These are phyloP conservation scores for Chromoteleia sp. DNA, from an alignment of 2,888 invertebrate genomes.

Conservation along the genomic window DNA sequence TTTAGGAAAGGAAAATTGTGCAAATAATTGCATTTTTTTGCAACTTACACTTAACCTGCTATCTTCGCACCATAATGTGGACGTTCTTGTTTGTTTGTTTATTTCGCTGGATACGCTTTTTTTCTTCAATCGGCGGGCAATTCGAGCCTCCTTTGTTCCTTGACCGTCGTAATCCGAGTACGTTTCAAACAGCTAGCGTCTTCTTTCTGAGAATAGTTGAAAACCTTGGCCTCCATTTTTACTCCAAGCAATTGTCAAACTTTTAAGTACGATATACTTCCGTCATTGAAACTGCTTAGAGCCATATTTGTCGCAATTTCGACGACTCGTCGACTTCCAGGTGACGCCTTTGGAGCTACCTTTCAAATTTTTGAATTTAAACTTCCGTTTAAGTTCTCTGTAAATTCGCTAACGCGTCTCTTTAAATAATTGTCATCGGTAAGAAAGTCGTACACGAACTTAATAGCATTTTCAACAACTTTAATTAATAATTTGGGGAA, in stretches of 20 bases:
- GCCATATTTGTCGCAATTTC: conserved; percentile 23
- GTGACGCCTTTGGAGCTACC: conserved; percentile 8
- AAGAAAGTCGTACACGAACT: not conserved
- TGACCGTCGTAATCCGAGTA: not conserved
- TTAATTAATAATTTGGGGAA: too few relatives aligned
- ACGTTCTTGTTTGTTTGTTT: conserved; percentile 6
- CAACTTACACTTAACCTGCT: not conserved
- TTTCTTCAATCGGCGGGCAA: conserved; percentile 6
- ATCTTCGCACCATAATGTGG: conserved; percentile 1
- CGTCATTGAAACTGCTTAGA: conserved; percentile 11
- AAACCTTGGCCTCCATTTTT: not conserved
- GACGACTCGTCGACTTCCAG: conserved; percentile 14
- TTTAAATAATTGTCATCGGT: not conserved
- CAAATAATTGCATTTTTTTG: not conserved
- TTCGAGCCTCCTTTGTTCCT: conserved; percentile 1
- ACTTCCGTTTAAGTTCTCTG: conserved; percentile 14
- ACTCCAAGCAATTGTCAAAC: conserved; percentile 1
- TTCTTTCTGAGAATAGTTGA: not conserved
- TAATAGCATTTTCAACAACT: conserved; percentile 7
- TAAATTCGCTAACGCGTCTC: conserved; percentile 5
- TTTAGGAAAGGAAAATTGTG: conserved; percentile 1
- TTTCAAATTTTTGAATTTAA: conserved; percentile 24
- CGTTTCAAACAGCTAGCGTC: conserved; percentile 6
- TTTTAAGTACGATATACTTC: not conserved
- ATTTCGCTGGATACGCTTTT: too few relatives aligned